A percentile compares a stretch with the other conserved stretches of the same genome.
Evolutionary conservation across 2,797 vertebrate genomes (phyloP).

Genomic region (Phrynocephalus forsythii): DNA sequence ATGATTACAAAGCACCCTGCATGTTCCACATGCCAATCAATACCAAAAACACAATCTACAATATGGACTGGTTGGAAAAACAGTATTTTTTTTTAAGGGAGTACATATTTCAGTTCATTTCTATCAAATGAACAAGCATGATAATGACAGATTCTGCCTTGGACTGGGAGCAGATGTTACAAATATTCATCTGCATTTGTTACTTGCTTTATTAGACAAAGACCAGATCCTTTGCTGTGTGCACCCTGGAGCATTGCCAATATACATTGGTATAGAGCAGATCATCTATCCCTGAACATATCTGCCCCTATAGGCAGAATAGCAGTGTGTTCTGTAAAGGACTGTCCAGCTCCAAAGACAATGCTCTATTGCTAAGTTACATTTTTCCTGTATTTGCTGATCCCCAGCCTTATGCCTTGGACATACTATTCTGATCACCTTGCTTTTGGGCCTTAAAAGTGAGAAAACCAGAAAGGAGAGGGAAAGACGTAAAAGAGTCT

Average conservation of each 20-base stretch:
- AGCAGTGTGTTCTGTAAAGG: constrained; percentile 17
- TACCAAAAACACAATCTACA: neutral
- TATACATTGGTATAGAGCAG: constrained; percentile 68
- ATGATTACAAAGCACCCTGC: neutral
- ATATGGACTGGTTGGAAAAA: neutral
- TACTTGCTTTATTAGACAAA: constrained; percentile 58
- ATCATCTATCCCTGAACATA: constrained; percentile 41
- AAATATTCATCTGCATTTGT: neutral
- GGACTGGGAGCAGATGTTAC: neutral
- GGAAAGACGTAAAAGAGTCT: neutral
- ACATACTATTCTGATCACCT: constrained; percentile 38
- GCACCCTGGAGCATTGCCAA: constrained; percentile 62
- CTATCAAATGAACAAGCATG: neutral
- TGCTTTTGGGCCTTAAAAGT: neutral
- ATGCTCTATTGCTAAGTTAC: constrained; percentile 12
- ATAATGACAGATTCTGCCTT: neutral
- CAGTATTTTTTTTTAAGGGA: neutral
- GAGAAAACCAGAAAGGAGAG: neutral
- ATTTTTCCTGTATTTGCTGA: constrained; percentile 15
- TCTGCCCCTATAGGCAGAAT: constrained; percentile 32
- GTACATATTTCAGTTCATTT: neutral
- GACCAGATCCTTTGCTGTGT: constrained; percentile 57
- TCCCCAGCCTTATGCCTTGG: constrained; percentile 35
- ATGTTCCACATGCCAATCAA: neutral
- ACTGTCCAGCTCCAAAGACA: constrained; percentile 56